phyloP scores from a whole-genome alignment of 2,113 vertebrate species.

The Tyto alba region DNA sequence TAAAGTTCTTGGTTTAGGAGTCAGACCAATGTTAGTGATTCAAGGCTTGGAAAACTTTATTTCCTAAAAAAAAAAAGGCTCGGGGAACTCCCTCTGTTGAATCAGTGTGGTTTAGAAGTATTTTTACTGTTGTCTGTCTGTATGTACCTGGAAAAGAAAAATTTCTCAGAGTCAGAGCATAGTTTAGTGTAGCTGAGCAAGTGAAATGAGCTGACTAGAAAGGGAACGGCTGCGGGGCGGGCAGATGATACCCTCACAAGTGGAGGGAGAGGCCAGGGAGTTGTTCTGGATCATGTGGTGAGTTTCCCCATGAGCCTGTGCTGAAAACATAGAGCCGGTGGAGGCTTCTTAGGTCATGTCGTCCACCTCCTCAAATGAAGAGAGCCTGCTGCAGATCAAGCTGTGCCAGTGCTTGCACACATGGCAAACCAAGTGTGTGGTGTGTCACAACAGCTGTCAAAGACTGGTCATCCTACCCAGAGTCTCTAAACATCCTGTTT shows the following conservation, averaged over 20 bases:
- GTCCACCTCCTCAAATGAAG: not conserved
- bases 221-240: not conserved
- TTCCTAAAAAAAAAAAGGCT: not conserved
- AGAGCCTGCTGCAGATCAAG: not conserved
- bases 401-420: conserved; percentile 1
- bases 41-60: not conserved
- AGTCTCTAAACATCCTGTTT: conserved; percentile 56
- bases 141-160: not conserved
- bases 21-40: not conserved
- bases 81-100: not conserved
- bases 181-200: not conserved
- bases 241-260: not conserved
- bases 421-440: conserved; percentile 12
- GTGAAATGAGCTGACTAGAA: not conserved
- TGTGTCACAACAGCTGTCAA: conserved; percentile 49
- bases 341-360: not conserved
- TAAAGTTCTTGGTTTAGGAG: not conserved
- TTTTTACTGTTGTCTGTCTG: not conserved
- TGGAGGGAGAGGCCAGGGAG: not conserved
- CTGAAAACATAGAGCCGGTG: not conserved
- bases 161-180: not conserved
- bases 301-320: not conserved
- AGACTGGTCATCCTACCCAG: conserved; percentile 27
- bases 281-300: not conserved
- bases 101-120: not conserved